Evolutionary conservation across 2,888 invertebrate species (phyloP), one percentile per base, ranked within the genome.

Genomic region (Acrobasis consociella): DNA sequence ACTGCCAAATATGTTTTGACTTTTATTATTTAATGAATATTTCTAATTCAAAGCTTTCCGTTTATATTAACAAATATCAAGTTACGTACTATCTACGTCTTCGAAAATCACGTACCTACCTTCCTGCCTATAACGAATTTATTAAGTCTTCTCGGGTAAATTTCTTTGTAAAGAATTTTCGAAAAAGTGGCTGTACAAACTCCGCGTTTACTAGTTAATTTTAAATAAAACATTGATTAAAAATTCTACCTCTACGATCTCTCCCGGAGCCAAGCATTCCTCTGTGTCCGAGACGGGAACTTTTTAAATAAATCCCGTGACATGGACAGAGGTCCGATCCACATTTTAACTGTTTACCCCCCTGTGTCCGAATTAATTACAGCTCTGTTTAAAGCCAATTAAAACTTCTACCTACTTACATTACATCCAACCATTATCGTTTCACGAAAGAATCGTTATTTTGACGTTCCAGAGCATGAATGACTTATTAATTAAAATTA

Each of bases 291-390:
- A 59, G 64, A 64, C 63, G 72, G 72, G 71, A 87, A 87, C 85
- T 86, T 89, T 88, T 86, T 78, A 85, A 88, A 89, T 86, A 85
- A 88, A 88, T 85, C 81, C 81, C 75, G 65, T 72, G 72, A 77
- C 77, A 78, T 72, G 77, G 82, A 82, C 83, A 78, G 78, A 79
- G 84, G 85, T 84, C 77, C 77, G 65, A 72, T 75, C 77, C 83
- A 78, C 77, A 77, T 77, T 31, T 70, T 70, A 64, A 74, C 72
- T 76, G 79, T 78, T 78, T 75, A 69, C 75, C 71, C 72, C 31
- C 68, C 67, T 64, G 69, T 69, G 74, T 68, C 72, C 71, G 65
- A 71, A 75, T 76, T 70, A 66, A 74, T 78, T 78, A 74, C 71
- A 76, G 68, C 74, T 75, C 63, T 68, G 67, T 70, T 75, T 73